A percentile compares a stretch with the other conserved stretches of the same genome.
Conservation (phyloP, 2,797 vertebrate species). For the Pogonophryne albipinna region DNA sequence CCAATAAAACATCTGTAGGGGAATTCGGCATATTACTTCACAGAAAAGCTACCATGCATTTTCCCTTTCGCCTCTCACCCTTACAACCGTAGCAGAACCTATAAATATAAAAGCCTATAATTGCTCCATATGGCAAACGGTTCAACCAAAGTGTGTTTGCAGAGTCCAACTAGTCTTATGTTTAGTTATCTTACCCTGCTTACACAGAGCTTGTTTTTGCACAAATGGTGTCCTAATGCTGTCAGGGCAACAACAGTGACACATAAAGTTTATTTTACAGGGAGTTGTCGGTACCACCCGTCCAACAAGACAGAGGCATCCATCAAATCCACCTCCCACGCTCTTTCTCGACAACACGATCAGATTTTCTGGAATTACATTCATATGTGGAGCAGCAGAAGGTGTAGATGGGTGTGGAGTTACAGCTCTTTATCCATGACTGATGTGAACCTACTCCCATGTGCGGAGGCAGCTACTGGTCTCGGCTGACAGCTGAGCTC, state of each 20-base stretch:
- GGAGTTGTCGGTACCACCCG: constrained; percentile 38
- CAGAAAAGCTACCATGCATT: constrained; percentile 36
- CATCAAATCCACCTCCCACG: constrained; percentile 61
- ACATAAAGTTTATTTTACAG: constrained; percentile 56
- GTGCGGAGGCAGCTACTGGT: constrained; percentile 44
- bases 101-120: constrained; percentile 57
- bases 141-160: constrained; percentile 50
- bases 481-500: constrained; percentile 68
- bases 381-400: constrained; percentile 38
- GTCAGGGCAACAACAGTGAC: constrained; percentile 19
- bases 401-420: constrained; percentile 36
- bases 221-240: constrained; percentile 25
- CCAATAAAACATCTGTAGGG: constrained; percentile 52
- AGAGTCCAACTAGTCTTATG: constrained; percentile 51
- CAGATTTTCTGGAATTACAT: constrained; percentile 33
- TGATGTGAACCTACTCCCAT: constrained; percentile 57
- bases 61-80: constrained; percentile 16
- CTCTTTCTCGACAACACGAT: constrained; percentile 39
- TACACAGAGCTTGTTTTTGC: constrained; percentile 26
- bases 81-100: constrained; percentile 38
- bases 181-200: constrained; percentile 38
- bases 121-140: constrained; percentile 70
- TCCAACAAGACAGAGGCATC: constrained; percentile 54
- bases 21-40: constrained; percentile 46
- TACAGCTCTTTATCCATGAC: constrained; percentile 52